Evolutionary conservation across 1,140 invertebrate genomes (phyloP).

Genomic region (Drosophila mayri): DNA sequence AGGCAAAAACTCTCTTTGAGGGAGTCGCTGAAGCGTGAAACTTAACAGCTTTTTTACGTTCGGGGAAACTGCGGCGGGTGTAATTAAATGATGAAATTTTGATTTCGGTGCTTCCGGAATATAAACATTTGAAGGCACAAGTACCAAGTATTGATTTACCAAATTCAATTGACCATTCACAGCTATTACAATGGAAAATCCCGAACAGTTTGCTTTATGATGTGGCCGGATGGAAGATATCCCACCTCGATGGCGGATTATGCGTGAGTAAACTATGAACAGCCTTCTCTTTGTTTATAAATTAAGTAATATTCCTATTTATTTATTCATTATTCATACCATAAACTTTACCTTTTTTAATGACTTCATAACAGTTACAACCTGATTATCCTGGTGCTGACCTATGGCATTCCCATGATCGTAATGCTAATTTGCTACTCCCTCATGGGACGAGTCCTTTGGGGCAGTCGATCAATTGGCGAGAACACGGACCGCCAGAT

Average conservation of each 20-base stretch:
- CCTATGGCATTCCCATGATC: slow-evolving; percentile 96
- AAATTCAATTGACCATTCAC: slow-evolving; percentile 23
- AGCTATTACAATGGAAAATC: slow-evolving; percentile 86
- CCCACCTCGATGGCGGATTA: slow-evolving; percentile 87
- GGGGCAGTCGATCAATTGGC: slow-evolving; percentile 93
- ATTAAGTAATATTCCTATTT: neutral
- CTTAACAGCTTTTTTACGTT: slow-evolving; percentile 28
- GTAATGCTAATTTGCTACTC: slow-evolving; percentile 95
- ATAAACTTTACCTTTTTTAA: neutral
- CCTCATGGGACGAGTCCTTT: slow-evolving; percentile 90
- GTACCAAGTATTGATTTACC: slow-evolving; percentile 13
- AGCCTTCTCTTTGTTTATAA: neutral
- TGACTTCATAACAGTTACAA: slow-evolving; percentile 90
- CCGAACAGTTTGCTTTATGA: slow-evolving; percentile 87
- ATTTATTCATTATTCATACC: too few species aligned
- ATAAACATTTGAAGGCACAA: slow-evolving; percentile 16
- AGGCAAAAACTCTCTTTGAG: neutral
- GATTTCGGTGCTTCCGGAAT: slow-evolving; percentile 21
- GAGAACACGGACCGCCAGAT: slow-evolving; percentile 94
- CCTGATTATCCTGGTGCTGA: slow-evolving; percentile 93
- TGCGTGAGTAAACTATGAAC: slow-evolving; percentile 85
- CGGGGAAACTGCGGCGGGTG: slow-evolving; percentile 1
- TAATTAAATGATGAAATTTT: slow-evolving; percentile 48
- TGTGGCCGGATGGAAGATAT: slow-evolving; percentile 89
- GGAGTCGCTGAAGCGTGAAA: slow-evolving; percentile 23